Evolutionary conservation across 2,888 invertebrate species (phyloP), one percentile per base, ranked within the genome.

Genomic region (Trissolcus brochymenae): DNA sequence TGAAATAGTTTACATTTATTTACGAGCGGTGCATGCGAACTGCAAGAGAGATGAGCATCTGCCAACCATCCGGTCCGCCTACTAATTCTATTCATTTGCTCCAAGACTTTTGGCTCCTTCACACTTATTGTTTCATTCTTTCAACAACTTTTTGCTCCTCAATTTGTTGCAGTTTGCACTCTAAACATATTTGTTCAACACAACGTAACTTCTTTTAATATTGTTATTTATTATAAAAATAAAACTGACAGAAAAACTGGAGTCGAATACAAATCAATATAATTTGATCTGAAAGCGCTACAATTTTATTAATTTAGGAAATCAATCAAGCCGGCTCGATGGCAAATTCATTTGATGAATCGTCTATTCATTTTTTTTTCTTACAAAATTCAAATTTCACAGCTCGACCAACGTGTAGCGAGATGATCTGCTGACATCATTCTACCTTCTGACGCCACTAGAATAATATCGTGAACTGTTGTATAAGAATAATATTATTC

Each of bases 81-180:
- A 71, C 76, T 71, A 76, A 76, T 76, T 76, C 68, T 66, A 53
- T 71, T 71, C 66, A 71, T 71, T 76, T 53, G 71, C 66, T 71
- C 13, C 46, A 65, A 71, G 76, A 71, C 71, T 66, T 76, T 76
- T 50, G 76, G 62, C 66, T 76, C 14, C 76, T 71, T 57, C 62
- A 70, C 14, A 55, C 61, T 76, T 61, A 76, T 71, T 76, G 71
- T 76, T 76, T 66, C 61, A 66, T 66, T 61, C 66, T 62, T 57
- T 14, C 19, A 11, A 17, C 16, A 16, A 59, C 67, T 62, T 62
- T 61, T 70, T 56, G 50, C 21, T 13, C 13, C 9, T 13, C 11
- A 25, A 53, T 13, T 25, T 19, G n/a, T 14, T 17, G 55, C 17
- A 25, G 40, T n/a, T 35, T 7, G 9, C 35, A 9, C 6, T 16